Evolutionary conservation across 2,113 vertebrate genomes (phyloP).

Genomic region (Condylura cristata): DNA sequence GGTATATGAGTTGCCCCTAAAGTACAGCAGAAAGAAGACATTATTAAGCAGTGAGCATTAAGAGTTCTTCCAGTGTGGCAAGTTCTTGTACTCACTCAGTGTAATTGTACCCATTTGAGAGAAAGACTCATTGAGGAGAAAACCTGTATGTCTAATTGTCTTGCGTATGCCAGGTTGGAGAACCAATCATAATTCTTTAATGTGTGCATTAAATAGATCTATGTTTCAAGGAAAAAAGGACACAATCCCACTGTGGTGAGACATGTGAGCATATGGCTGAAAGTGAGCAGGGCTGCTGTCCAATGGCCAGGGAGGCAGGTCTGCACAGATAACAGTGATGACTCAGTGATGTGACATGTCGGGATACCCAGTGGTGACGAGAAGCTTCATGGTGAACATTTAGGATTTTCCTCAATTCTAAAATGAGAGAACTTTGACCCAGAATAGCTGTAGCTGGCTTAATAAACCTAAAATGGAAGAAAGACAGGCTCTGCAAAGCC

Average conservation of each 20-base stretch:
- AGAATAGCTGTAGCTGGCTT: neutral
- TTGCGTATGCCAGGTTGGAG: neutral
- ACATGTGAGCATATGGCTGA: neutral
- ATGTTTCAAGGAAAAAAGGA: neutral
- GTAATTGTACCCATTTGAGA: conserved; percentile 1
- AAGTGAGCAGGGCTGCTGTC: neutral
- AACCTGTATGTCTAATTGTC: neutral
- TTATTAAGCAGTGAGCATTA: neutral
- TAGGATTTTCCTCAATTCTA: neutral
- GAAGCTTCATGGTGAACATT: conserved; percentile 1
- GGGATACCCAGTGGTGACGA: neutral
- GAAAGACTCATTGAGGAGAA: neutral
- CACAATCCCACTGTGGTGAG: neutral
- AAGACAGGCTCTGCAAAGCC: conserved; percentile 40
- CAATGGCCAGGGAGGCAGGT: neutral
- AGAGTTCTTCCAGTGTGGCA: neutral
- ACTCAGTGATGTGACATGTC: neutral
- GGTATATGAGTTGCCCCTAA: neutral
- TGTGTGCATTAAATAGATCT: neutral
- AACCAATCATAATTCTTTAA: neutral
- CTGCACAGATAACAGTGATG: neutral
- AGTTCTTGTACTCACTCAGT: neutral
- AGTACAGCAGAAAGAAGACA: neutral
- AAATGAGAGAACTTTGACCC: neutral
- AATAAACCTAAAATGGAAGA: conserved; percentile 45